Percentiles rank a stretch among this genome's conserved stretches.
Evolutionary conservation across 2,113 vertebrate species (phyloP).

Genomic region (Cochlearius cochlearius): DNA sequence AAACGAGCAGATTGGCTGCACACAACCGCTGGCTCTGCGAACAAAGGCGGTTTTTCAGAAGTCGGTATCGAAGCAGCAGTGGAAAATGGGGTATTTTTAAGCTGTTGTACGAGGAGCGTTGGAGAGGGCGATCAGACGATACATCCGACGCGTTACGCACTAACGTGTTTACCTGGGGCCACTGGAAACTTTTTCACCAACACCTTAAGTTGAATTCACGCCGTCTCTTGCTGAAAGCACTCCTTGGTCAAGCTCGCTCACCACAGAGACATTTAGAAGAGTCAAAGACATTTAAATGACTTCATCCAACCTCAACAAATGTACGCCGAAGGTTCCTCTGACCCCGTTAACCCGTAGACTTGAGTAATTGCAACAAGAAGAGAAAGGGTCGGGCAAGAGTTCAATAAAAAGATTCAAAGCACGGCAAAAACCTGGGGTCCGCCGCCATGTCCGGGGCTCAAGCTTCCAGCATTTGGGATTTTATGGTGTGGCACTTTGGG

Average conservation of each 20-base stretch:
- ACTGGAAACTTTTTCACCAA: neutral
- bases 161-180: rapidly evolving
- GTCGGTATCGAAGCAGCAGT: rapidly evolving
- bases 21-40: neutral
- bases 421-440: neutral
- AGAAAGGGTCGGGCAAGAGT: neutral
- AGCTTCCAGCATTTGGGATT: neutral
- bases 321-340: rapidly evolving
- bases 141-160: rapidly evolving
- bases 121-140: rapidly evolving
- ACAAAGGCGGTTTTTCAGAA: neutral
- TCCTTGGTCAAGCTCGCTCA: neutral
- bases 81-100: neutral
- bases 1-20: neutral
- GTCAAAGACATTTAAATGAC: neutral
- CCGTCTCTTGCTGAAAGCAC: rapidly evolving
- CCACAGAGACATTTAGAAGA: neutral
- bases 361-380: neutral
- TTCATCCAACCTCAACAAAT: neutral
- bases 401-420: neutral
- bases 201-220: neutral
- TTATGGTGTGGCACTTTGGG: neutral
- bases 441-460: rapidly evolving
- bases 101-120: neutral
- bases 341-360: rapidly evolving